Conservation (phyloP, 2,113 vertebrate species). For the Xerus inauris region DNA sequence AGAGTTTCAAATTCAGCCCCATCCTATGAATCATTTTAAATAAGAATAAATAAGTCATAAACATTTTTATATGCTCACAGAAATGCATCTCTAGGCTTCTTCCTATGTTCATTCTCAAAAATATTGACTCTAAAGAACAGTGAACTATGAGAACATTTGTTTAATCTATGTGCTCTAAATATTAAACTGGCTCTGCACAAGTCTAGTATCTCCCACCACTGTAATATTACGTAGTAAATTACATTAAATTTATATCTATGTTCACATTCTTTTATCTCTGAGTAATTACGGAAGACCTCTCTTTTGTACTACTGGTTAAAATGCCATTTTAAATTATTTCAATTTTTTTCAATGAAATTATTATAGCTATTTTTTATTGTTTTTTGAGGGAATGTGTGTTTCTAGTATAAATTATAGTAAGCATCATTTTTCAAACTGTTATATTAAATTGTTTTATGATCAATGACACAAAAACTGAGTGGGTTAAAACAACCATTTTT, state of each 20-base stretch:
- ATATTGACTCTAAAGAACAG: not conserved
- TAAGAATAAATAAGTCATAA: not conserved
- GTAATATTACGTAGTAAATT: not conserved
- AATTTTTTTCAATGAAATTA: not conserved
- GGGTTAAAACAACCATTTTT: not conserved
- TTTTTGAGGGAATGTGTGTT: not conserved
- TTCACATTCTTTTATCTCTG: not conserved
- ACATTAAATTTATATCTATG: not conserved
- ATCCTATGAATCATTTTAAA: not conserved
- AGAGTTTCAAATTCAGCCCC: not conserved
- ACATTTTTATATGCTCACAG: not conserved
- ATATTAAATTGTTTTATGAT: not conserved
- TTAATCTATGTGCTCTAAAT: not conserved
- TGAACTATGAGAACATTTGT: not conserved
- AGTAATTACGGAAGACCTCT: not conserved
- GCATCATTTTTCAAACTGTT: not conserved
- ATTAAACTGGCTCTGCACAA: not conserved
- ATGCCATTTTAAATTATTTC: not conserved
- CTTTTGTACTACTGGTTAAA: not conserved
- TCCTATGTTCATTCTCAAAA: not conserved
- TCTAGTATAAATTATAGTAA: not conserved
- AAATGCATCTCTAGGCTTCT: not conserved
- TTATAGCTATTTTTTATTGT: not conserved
- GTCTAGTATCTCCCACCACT: not conserved
- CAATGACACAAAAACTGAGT: not conserved